Evolutionary conservation across 2,888 invertebrate genomes (phyloP).

Genomic region (Mythimna impura): DNA sequence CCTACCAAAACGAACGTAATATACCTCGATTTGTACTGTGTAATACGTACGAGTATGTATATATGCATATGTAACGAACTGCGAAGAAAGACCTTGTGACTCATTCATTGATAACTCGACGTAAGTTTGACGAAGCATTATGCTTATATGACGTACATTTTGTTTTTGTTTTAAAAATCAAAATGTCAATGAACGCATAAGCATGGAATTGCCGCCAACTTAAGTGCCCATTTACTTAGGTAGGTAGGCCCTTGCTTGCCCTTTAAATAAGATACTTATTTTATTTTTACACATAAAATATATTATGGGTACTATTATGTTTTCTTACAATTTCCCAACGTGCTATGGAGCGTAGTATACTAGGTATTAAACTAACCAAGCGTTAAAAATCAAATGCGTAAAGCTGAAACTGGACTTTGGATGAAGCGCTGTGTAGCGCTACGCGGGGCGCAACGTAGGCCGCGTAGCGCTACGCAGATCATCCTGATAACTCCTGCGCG

Average conservation of each 20-base stretch:
- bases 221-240: neutral
- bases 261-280: neutral
- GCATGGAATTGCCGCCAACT: neutral
- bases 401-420: conserved; percentile 1
- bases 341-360: no score
- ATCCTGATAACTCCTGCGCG: neutral
- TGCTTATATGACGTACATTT: conserved; percentile 4
- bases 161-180: conserved; percentile 27
- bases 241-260: neutral
- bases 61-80: conserved; percentile 8
- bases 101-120: conserved; percentile 47
- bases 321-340: no score
- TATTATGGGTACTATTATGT: no score
- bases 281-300: neutral
- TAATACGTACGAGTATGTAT: neutral
- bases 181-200: conserved; percentile 36
- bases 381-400: neutral
- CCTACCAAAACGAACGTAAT: neutral
- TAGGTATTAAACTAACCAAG: no score
- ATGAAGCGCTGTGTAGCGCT: conserved; percentile 18
- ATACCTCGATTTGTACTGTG: neutral
- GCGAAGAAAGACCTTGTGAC: conserved; percentile 39
- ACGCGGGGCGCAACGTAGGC: conserved; percentile 1
- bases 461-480: conserved; percentile 8
- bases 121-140: conserved; percentile 21